A percentile compares a stretch with the other conserved stretches of the same genome.
These are phyloP conservation scores for Junonia oenone DNA, from an alignment of 2,888 invertebrate genomes.

Conservation along the genomic window DNA sequence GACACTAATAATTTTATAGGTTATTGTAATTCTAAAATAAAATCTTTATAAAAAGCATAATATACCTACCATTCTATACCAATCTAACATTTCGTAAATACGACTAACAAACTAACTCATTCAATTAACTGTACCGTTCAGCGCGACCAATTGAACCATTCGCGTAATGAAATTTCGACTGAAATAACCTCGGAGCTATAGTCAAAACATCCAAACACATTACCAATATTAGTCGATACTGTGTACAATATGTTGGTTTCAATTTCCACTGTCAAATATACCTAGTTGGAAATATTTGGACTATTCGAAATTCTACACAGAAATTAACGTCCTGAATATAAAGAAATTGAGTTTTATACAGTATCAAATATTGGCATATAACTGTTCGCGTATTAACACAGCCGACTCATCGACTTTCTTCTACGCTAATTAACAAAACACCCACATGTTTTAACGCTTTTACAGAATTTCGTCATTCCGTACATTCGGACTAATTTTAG, in stretches of 20 bases:
- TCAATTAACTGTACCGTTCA: conserved; percentile 51
- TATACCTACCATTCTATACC: too few relatives aligned
- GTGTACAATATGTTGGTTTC: background rate
- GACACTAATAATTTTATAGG: background rate
- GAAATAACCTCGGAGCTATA: conserved; percentile 30
- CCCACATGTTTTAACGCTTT: conserved; percentile 26
- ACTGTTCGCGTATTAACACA: background rate
- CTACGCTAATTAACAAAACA: conserved; percentile 29
- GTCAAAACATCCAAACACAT: conserved; percentile 19
- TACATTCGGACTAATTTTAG: conserved; percentile 40
- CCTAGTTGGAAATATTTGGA: background rate
- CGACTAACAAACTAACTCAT: conserved; percentile 52
- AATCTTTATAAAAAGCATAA: background rate
- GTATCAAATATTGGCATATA: background rate
- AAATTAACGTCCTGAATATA: background rate
- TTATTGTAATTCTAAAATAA: background rate
- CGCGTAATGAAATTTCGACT: conserved; percentile 52
- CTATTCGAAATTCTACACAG: background rate
- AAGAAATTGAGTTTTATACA: background rate
- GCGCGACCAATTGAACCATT: conserved; percentile 49
- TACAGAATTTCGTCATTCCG: conserved; percentile 29
- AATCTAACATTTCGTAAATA: conserved; percentile 34
- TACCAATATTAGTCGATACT: conserved; percentile 13
- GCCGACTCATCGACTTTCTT: conserved; percentile 6
- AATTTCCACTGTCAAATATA: background rate